Conservation (phyloP, 2,888 invertebrate species). For the Leptopilina myrica region DNA sequence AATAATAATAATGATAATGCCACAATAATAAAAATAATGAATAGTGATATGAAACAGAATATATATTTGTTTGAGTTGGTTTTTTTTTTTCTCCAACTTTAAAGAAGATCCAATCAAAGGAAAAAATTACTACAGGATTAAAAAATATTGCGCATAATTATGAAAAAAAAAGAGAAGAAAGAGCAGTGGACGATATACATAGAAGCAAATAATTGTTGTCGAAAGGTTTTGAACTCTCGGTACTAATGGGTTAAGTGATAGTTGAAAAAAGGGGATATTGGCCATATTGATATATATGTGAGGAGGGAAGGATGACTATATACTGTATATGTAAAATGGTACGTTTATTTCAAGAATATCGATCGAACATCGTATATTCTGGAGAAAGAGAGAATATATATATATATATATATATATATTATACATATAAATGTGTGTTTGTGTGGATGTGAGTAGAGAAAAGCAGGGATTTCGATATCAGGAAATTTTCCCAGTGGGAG, state of each 20-base stretch:
- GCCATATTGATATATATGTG: conserved; percentile 35
- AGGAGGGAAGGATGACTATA: conserved; percentile 39
- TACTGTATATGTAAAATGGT: conserved; percentile 43
- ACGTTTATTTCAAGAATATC: conserved; percentile 55
- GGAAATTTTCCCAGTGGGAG: conserved; percentile 16
- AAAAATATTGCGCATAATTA: no score
- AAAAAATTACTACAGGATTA: background rate
- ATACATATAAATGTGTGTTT: background rate
- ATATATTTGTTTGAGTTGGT: no score
- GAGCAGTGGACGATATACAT: background rate
- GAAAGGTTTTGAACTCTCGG: conserved; percentile 14
- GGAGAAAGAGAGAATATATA: no score
- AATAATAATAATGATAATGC: no score
- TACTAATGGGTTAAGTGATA: conserved; percentile 39
- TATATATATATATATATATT: no score
- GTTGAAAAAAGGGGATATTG: conserved; percentile 23
- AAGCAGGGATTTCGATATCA: conserved; percentile 33
- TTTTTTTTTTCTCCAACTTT: no score
- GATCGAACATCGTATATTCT: conserved; percentile 49
- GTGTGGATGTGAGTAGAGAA: conserved; percentile 45
- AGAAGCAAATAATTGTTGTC: background rate
- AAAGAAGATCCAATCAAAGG: no score
- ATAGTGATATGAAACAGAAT: background rate
- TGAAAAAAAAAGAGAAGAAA: no score
- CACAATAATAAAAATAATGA: no score